Evolutionary conservation across 1,140 invertebrate genomes (phyloP), one percentile per base, ranked within the genome.

Genomic region (Gyrodactylus salaris): DNA sequence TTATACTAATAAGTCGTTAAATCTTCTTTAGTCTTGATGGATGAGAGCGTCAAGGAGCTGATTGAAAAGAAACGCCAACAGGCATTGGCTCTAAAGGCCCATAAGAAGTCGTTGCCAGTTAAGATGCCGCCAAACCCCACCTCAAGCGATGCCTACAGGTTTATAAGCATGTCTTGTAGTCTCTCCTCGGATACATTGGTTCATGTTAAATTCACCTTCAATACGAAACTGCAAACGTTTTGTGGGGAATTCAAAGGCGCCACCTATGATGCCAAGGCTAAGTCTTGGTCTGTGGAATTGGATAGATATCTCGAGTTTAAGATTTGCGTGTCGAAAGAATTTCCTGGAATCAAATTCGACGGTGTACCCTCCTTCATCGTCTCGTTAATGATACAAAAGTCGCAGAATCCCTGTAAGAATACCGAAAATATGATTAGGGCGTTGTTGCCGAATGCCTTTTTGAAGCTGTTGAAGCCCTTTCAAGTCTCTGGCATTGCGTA

Each of bases 351-450:
- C 26, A 71, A 24, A 74, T 70, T 27, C 34, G 74, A 26, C 20
- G 24, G 7, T 24, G 71, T 27, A 74, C 75, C 19, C 76, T 22
- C 19, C 25, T 69, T 54, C 75, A 74, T 27, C 76, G 75, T 16
- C 68, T 68, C 76, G 75, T 76, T 69, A 76, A 76, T 2, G 76
- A n/a, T 74, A 75, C 70, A 81, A 79, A 76, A 54, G n/a, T 54
- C n/a, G 34, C 7, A 54, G n/a, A 54, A 54, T 54, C 7, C 7
- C 7, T n/a, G 7, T 16, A n/a, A 54, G 7, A 16, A 16, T 7
- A 16, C 34, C n/a, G 34, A 54, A n/a, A 7, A 54, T 16, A 7
- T 54, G 7, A 16, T 54, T 7, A 54, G n/a, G n/a, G n/a, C 7
- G 34, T n/a, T 54, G n/a, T n/a, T 54, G 34, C n/a, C 34, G 7